A percentile compares a stretch with the other conserved stretches of the same genome.
Conservation (phyloP, 1,140 invertebrate species). For the Solen grandis region DNA sequence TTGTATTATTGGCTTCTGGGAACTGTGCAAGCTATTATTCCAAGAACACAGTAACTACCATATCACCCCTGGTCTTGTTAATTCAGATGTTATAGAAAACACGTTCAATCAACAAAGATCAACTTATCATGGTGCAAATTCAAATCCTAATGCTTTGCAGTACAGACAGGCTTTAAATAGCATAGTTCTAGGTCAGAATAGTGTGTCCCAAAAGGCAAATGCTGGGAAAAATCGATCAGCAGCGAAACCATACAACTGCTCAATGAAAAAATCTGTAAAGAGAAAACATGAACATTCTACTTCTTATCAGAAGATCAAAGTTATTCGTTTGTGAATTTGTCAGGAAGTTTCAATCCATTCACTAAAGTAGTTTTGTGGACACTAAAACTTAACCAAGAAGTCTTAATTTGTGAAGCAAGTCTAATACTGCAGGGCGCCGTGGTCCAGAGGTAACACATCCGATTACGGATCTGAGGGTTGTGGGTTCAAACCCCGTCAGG, state of each 20-base stretch:
- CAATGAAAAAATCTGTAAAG: neutral
- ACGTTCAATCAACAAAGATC: conserved; percentile 54
- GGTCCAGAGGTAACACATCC: too few species aligned
- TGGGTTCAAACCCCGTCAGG: too few species aligned
- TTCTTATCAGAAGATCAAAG: too few species aligned
- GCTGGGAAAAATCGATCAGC: conserved; percentile 3
- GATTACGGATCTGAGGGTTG: too few species aligned
- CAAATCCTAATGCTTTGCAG: conserved; percentile 53
- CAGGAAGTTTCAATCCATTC: too few species aligned
- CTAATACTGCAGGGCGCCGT: too few species aligned
- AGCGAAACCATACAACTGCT: neutral
- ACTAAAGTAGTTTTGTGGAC: too few species aligned
- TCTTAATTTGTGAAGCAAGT: too few species aligned
- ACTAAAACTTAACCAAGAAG: too few species aligned
- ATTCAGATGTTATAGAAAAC: conserved; percentile 57
- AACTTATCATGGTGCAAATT: conserved; percentile 44
- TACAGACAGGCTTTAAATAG: conserved; percentile 39
- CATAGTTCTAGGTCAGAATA: conserved; percentile 34
- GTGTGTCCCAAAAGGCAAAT: conserved; percentile 44
- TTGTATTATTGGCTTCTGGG: conserved; percentile 24
- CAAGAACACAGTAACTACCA: neutral
- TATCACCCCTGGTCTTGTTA: conserved; percentile 41
- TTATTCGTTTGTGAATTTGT: too few species aligned
- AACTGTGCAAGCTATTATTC: conserved; percentile 4
- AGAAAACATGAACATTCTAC: too few species aligned